Evolutionary conservation across 2,888 invertebrate genomes (phyloP).

Genomic region (Ormyrus thymus): DNA sequence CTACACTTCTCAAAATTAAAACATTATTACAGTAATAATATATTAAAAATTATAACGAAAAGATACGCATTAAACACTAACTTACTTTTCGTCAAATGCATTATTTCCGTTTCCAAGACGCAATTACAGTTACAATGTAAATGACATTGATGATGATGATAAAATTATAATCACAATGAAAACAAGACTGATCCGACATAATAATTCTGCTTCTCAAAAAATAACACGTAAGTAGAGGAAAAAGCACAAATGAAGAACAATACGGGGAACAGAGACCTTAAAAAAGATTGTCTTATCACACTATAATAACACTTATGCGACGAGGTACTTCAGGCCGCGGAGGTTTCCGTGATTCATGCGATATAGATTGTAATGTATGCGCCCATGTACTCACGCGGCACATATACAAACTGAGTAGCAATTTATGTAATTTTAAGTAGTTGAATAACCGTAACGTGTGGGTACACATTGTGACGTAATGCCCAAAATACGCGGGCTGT

Average conservation of each 20-base stretch:
- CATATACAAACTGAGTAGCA: slow-evolving; percentile 36
- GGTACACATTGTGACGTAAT: slow-evolving; percentile 39
- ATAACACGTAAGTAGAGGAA: not conserved
- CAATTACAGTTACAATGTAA: no score
- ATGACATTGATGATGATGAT: no score
- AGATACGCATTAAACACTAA: no score
- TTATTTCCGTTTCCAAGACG: no score
- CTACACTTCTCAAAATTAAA: no score
- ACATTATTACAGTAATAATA: no score
- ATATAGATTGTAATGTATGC: slow-evolving; percentile 40
- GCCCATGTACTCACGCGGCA: not conserved
- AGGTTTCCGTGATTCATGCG: slow-evolving; percentile 15
- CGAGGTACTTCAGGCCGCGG: not conserved
- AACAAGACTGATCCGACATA: no score
- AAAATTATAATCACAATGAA: no score
- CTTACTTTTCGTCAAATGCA: no score
- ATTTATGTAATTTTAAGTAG: slow-evolving; percentile 52
- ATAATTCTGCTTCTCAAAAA: not conserved
- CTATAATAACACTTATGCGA: slow-evolving; percentile 15
- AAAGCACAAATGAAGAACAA: not conserved
- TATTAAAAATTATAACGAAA: no score
- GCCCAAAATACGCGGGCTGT: slow-evolving; percentile 12
- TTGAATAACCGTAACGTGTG: slow-evolving; percentile 49
- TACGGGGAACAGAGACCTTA: not conserved
- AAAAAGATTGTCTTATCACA: slow-evolving; percentile 8